These are phyloP conservation scores for Drosophila mercatorum DNA, from an alignment of 2,888 invertebrate genomes.

Conservation along the genomic window DNA sequence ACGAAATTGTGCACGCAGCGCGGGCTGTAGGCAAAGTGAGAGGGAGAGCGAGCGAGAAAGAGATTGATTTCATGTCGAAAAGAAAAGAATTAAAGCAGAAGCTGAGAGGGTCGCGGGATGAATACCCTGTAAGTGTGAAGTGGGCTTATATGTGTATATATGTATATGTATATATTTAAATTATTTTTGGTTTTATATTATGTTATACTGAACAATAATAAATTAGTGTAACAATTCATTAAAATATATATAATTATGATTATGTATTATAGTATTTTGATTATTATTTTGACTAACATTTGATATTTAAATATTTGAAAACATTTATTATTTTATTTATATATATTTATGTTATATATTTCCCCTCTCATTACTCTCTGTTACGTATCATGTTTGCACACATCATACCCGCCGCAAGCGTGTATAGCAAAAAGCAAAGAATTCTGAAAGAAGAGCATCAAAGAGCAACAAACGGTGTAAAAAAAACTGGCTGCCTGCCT, in stretches of 20 bases:
- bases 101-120: neutral
- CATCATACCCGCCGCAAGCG: neutral
- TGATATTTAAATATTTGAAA: neutral
- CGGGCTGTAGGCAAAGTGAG: neutral
- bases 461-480: slow-evolving; percentile 28
- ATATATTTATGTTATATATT: no score
- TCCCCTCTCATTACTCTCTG: neutral
- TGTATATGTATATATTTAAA: neutral
- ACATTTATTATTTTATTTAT: no score
- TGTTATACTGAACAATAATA: neutral
- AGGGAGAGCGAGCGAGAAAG: slow-evolving; percentile 37
- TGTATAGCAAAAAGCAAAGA: neutral
- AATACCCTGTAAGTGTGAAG: neutral
- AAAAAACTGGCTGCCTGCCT: slow-evolving; percentile 27
- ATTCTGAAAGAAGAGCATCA: slow-evolving; percentile 36
- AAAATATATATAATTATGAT: neutral
- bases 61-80: slow-evolving; percentile 71
- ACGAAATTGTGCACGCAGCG: slow-evolving; percentile 34
- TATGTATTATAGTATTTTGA: no score
- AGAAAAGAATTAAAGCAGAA: slow-evolving; percentile 5
- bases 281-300: no score
- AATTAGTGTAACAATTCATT: neutral
- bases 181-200: neutral
- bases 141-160: neutral
- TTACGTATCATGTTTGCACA: neutral